Percentiles rank a stretch among this genome's conserved stretches.
phyloP scores from a whole-genome alignment of 2,113 vertebrate genomes.

The Irena cyanogastra region DNA sequence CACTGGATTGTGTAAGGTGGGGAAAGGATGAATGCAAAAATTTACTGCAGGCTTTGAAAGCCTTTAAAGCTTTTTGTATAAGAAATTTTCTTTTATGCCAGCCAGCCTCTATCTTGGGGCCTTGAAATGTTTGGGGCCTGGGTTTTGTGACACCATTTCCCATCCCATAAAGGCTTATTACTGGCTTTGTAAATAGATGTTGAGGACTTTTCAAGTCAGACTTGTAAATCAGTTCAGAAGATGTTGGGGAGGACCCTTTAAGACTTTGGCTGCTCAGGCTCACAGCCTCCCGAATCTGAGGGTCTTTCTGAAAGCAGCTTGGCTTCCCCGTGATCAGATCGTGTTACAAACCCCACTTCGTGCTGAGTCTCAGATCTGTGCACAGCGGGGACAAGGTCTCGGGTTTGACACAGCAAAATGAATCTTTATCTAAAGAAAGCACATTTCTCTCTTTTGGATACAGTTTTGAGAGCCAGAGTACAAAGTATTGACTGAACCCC shows the following conservation, averaged over 20 bases:
- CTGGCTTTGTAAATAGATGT: background rate
- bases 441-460: background rate
- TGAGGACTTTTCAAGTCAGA: background rate
- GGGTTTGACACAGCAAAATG: background rate
- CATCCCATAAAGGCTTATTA: background rate
- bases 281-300: background rate
- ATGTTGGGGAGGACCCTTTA: background rate
- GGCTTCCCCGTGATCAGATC: background rate
- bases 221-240: background rate
- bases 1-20: background rate
- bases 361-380: background rate
- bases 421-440: background rate
- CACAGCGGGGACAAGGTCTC: rapidly evolving
- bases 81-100: background rate
- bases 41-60: background rate
- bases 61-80: background rate
- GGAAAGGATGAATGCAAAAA: background rate
- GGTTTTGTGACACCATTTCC: background rate
- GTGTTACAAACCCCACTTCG: background rate
- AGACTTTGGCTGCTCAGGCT: background rate
- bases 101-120: background rate
- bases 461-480: background rate
- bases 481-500: background rate
- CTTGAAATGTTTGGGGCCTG: background rate
- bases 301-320: background rate